Percentiles rank a stretch among this genome's conserved stretches.
These are phyloP conservation scores for Zapus hudsonius DNA, from an alignment of 2,113 vertebrate genomes.

Conservation along the genomic window DNA sequence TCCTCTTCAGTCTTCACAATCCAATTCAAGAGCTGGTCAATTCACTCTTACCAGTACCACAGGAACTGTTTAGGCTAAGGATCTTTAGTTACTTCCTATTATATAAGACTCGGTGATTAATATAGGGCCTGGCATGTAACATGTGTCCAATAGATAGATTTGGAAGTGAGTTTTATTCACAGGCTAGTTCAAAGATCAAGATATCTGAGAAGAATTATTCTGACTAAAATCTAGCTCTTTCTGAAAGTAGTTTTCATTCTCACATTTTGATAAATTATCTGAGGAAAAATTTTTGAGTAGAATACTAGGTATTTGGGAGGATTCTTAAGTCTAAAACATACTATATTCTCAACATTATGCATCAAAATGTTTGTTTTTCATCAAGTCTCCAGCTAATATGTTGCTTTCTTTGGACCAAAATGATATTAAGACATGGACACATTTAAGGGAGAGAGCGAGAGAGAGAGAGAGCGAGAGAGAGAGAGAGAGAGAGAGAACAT, in stretches of 20 bases:
- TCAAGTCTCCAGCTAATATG: not conserved
- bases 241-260: not conserved
- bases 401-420: not conserved
- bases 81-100: not conserved
- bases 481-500: too few species aligned
- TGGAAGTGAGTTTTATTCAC: not conserved
- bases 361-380: not conserved
- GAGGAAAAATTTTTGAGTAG: not conserved
- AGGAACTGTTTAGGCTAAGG: not conserved
- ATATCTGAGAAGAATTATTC: not conserved
- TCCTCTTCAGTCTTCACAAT: not conserved
- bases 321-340: not conserved
- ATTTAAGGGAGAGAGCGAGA: too few species aligned
- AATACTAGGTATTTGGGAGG: not conserved
- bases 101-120: not conserved
- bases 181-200: not conserved
- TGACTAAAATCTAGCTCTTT: not conserved
- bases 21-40: not conserved
- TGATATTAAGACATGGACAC: too few species aligned
- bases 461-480: too few species aligned
- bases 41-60: not conserved
- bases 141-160: not conserved
- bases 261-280: not conserved
- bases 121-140: not conserved
- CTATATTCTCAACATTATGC: not conserved